Percentiles rank a stretch among this genome's conserved stretches.
Conservation (phyloP, 1,140 invertebrate genomes). For the Brachionus sp. region DNA sequence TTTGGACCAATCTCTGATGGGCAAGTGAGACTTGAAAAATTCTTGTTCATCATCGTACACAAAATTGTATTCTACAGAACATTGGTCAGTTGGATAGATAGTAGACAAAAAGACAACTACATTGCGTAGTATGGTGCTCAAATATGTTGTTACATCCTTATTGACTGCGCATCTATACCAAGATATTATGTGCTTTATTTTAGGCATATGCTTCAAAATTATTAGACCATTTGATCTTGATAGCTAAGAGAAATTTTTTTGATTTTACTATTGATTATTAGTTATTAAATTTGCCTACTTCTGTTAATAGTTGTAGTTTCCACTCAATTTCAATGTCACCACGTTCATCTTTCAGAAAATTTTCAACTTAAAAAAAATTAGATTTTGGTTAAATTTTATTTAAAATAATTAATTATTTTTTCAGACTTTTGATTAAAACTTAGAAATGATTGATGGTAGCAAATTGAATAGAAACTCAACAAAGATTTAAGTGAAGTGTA, state of each 20-base stretch:
- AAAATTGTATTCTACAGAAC: conserved; percentile 61
- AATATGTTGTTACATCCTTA: conserved; percentile 64
- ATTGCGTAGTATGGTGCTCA: conserved; percentile 61
- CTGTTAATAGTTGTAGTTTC: conserved; percentile 71
- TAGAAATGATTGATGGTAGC: too few relatives aligned
- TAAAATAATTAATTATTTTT: too few relatives aligned
- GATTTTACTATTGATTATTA: neutral
- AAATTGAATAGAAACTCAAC: too few relatives aligned
- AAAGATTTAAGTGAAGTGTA: too few relatives aligned
- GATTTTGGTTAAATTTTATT: too few relatives aligned
- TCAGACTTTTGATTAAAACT: too few relatives aligned
- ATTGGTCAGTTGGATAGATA: conserved; percentile 67
- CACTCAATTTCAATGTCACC: conserved; percentile 75
- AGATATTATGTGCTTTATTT: conserved; percentile 65
- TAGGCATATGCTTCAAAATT: conserved; percentile 66
- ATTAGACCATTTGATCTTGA: conserved; percentile 65
- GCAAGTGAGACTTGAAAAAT: conserved; percentile 69
- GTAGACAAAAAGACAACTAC: conserved; percentile 64
- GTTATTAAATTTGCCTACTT: conserved; percentile 59
- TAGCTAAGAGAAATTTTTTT: conserved; percentile 53
- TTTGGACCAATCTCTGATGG: conserved; percentile 76
- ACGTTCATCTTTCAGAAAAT: conserved; percentile 69
- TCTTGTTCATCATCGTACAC: conserved; percentile 63
- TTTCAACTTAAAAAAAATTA: conserved; percentile 54
- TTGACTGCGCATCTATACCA: conserved; percentile 66